phyloP scores from a whole-genome alignment of 2,797 vertebrate species.

The Ispidina picta region DNA sequence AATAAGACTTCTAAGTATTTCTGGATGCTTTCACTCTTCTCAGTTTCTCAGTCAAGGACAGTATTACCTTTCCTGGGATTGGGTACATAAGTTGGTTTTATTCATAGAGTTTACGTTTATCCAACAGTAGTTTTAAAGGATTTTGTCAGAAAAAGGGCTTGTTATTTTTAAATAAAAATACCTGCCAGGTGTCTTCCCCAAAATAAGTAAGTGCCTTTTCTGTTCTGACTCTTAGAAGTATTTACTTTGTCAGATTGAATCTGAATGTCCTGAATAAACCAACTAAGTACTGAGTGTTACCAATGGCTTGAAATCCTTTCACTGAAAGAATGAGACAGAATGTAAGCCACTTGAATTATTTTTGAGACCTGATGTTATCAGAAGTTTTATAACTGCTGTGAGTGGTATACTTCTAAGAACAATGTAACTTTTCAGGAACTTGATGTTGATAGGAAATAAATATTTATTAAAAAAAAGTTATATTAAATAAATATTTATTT shows the following conservation, averaged over 20 bases:
- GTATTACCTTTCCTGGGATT: slow-evolving; percentile 9
- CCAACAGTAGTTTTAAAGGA: not conserved
- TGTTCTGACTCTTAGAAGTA: slow-evolving; percentile 70
- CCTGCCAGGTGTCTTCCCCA: slow-evolving; percentile 63
- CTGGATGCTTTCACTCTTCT: slow-evolving; percentile 18
- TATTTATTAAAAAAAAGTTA: slow-evolving; percentile 56
- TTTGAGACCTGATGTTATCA: slow-evolving; percentile 21
- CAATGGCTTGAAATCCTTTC: slow-evolving; percentile 50
- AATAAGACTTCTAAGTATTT: slow-evolving; percentile 3
- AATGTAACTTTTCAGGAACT: slow-evolving; percentile 64
- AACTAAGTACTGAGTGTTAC: slow-evolving; percentile 13
- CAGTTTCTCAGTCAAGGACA: not conserved
- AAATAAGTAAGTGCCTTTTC: slow-evolving; percentile 72
- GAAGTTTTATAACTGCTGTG: slow-evolving; percentile 31
- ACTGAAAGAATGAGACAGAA: slow-evolving; percentile 29
- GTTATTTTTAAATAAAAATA: slow-evolving; percentile 55
- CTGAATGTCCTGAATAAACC: slow-evolving; percentile 55
- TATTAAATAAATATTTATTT: slow-evolving; percentile 71
- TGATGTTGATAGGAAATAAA: slow-evolving; percentile 62
- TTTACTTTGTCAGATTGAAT: slow-evolving; percentile 48
- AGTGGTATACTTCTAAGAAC: slow-evolving; percentile 65
- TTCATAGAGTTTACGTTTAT: slow-evolving; percentile 27
- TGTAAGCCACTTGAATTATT: slow-evolving; percentile 49
- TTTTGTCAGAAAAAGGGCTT: slow-evolving; percentile 70
- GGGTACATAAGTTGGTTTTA: not conserved